Evolutionary conservation across 2,113 vertebrate genomes (phyloP).

Genomic region (Lycocorax pyrrhopterus): DNA sequence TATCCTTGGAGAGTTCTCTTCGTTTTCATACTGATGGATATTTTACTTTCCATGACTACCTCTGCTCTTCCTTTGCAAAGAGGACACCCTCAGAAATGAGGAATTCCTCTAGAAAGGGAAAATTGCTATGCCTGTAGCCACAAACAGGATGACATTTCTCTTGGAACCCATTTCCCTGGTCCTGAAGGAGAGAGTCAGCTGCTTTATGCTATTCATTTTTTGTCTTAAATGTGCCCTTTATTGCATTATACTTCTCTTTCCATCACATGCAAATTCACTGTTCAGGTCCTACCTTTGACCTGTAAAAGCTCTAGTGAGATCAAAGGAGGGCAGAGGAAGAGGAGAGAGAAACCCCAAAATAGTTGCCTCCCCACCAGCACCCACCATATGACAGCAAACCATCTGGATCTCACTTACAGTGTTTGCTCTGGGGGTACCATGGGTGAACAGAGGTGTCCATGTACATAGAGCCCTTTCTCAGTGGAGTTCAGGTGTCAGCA

Average conservation of each 20-base stretch:
- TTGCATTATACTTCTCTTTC: not conserved
- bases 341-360: not conserved
- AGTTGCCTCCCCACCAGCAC: not conserved
- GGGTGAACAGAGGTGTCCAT: not conserved
- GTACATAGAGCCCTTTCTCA: not conserved
- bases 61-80: not conserved
- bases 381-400: not conserved
- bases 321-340: not conserved
- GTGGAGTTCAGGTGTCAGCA: not conserved
- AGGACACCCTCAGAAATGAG: not conserved
- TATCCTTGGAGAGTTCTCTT: not conserved
- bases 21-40: fast-evolving
- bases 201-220: not conserved
- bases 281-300: not conserved
- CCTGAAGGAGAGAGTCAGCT: not conserved
- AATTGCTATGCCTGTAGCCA: not conserved
- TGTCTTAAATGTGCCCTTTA: not conserved
- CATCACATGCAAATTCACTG: not conserved
- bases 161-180: not conserved
- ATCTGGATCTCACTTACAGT: fast-evolving
- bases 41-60: not conserved
- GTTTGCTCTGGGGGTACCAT: not conserved
- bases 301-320: not conserved
- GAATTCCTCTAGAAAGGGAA: not conserved
- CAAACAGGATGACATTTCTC: not conserved